Conservation (phyloP, 2,888 invertebrate genomes). For the Scaptomyza parva region DNA sequence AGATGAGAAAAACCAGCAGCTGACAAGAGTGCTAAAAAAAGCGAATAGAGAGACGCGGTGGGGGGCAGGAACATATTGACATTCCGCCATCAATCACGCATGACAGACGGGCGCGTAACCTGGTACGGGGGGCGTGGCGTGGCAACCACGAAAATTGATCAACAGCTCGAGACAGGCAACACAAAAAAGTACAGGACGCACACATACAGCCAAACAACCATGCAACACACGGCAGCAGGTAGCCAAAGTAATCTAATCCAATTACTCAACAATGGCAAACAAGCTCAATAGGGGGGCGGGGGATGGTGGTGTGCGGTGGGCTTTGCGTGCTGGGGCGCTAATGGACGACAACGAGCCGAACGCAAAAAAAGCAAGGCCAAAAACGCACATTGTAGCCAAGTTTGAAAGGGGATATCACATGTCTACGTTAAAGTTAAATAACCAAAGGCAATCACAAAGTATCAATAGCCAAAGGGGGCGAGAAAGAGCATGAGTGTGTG, state of each 20-base stretch:
- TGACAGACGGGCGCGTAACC: constrained; percentile 64
- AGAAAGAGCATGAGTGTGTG: not conserved
- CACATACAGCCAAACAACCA: no score
- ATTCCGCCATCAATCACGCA: constrained; percentile 72
- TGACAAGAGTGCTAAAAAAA: constrained; percentile 46
- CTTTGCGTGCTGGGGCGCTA: constrained; percentile 51
- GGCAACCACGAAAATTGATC: constrained; percentile 60
- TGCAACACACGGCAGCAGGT: constrained; percentile 52
- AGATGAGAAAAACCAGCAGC: constrained; percentile 26
- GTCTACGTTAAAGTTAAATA: constrained; percentile 75
- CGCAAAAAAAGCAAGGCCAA: constrained; percentile 6
- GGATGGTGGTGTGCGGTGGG: constrained; percentile 12
- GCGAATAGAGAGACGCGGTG: constrained; percentile 26
- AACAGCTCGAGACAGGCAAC: constrained; percentile 43
- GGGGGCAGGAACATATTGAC: constrained; percentile 63
- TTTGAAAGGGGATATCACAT: constrained; percentile 58
- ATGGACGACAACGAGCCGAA: constrained; percentile 53
- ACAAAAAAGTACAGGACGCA: constrained; percentile 9
- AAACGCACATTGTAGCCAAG: not conserved
- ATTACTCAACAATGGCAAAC: constrained; percentile 81
- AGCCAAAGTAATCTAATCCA: constrained; percentile 78
- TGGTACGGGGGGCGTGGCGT: constrained; percentile 17
- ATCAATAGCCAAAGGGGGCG: constrained; percentile 49
- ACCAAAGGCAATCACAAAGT: constrained; percentile 70
- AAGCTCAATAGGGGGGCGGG: constrained; percentile 32